Conservation (phyloP, 1,140 invertebrate species). For the Radopholus similis region DNA sequence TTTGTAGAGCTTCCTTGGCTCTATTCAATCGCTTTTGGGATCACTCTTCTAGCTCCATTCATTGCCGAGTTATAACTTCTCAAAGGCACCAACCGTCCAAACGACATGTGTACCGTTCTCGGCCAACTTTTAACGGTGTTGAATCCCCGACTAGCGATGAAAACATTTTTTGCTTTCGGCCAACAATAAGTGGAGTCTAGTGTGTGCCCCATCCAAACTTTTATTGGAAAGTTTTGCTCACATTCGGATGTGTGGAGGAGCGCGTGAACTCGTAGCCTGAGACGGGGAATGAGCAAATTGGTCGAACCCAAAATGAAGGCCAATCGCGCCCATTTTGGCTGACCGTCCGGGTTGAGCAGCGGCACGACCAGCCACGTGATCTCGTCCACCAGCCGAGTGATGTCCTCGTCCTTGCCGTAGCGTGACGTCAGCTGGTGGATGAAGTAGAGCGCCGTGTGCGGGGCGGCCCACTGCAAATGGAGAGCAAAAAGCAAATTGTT, state of each 20-base stretch:
- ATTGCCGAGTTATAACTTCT: no score
- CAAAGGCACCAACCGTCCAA: no score
- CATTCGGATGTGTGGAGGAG: constrained; percentile 58
- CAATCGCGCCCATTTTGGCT: constrained; percentile 64
- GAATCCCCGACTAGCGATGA: no score
- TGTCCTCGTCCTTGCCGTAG: constrained; percentile 56
- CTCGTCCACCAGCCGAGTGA: constrained; percentile 57
- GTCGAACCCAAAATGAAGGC: constrained; percentile 59
- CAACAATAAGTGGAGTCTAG: no score
- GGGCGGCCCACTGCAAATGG: constrained; percentile 51
- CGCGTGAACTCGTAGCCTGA: constrained; percentile 59
- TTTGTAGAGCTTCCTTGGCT: no score
- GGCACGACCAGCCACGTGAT: constrained; percentile 68
- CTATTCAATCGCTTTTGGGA: no score
- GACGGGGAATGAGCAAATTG: background rate
- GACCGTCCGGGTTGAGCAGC: constrained; percentile 70
- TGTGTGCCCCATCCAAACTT: background rate
- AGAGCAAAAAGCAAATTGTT: no score
- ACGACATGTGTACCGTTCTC: no score
- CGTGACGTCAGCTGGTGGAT: constrained; percentile 57
- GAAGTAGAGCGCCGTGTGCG: constrained; percentile 59
- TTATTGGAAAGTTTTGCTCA: constrained; percentile 19
- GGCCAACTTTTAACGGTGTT: no score
- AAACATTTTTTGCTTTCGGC: no score
- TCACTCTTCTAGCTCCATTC: no score